Evolutionary conservation across 2,888 invertebrate genomes (phyloP).

Genomic region (Craniophora ligustri): DNA sequence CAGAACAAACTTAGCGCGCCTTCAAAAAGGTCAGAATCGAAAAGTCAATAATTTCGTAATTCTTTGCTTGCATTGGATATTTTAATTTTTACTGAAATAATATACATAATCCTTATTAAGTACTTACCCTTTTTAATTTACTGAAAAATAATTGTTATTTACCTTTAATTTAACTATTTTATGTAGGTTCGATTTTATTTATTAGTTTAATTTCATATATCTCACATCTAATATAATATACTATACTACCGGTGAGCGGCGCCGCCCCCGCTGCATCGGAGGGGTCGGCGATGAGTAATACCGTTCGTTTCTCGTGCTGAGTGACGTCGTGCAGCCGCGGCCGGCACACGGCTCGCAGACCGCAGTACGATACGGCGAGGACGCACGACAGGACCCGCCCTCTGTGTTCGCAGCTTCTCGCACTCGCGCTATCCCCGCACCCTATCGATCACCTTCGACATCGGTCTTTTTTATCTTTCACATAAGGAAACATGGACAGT

Average conservation of each 20-base stretch:
- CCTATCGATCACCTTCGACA: conserved; percentile 70
- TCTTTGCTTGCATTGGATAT: conserved; percentile 29
- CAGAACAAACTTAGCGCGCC: conserved; percentile 62
- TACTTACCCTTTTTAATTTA: conserved; percentile 6
- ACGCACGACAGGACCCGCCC: conserved; percentile 78
- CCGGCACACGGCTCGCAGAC: conserved; percentile 65
- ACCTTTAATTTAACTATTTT: conserved; percentile 21
- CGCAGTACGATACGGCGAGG: conserved; percentile 80
- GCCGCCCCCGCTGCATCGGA: conserved; percentile 65
- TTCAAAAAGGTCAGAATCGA: conserved; percentile 55
- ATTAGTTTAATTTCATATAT: too few relatives aligned
- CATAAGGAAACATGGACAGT: conserved; percentile 71
- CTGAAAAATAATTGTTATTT: conserved; percentile 21
- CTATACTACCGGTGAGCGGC: conserved; percentile 56
- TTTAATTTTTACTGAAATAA: conserved; percentile 27
- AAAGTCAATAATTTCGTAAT: conserved; percentile 74
- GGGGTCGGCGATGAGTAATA: conserved; percentile 82
- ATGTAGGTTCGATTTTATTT: conserved; percentile 40
- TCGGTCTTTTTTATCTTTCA: conserved; percentile 57
- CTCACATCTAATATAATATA: too few relatives aligned
- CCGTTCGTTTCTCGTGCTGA: conserved; percentile 79
- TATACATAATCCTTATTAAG: conserved; percentile 17
- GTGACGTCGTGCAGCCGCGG: conserved; percentile 80
- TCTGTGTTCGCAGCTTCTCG: conserved; percentile 60
- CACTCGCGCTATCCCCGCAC: conserved; percentile 67